Base-by-base conservation (phyloP, 2,113 vertebrate genomes). In the Rhinogobius similis region DNA sequence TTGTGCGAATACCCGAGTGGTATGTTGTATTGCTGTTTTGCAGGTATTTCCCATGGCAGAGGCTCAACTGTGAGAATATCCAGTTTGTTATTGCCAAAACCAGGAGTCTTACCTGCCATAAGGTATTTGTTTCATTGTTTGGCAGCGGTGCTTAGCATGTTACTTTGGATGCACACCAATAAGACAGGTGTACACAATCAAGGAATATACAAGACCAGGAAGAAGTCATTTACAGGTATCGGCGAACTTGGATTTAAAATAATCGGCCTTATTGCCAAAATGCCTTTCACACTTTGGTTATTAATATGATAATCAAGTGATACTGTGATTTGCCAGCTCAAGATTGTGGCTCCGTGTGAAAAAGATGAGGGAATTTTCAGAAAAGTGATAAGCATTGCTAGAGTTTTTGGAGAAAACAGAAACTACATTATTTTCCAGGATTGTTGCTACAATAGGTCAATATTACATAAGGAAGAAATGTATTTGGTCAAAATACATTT, bases 181-280 rank as follows among this genome's bases (percentile, higher is more conserved):
- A 61, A 61, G 58, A 61, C 58, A 61, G 58, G 58, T 61, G 58
- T 61, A 61, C 56, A 59, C 58, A 61, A 36, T 61, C 58, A 61
- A 36, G 29, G 29, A 36, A 61, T 61, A 36, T 61, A 61, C 58
- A 61, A 61, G 58, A 61, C 29, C 16, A 58, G 13, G 26, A 58
- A 36, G 58, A 61, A 61, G 29, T 36, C 58, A n/a, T 61, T 32
- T 36, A 36, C 58, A 36, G 29, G 18, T 36, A 61, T 36, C 58
- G 1, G 58, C 20, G 18, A 20, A 1, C 20, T 18, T 36, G 29
- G 27, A n/a, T 59, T 59, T 36, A 21, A 16, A 58, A 27, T 29
- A 10, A 20, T 58, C 14, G 13, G 1, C 55, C 9, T 58, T 29
- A 29, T 29, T 55, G 12, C 26, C 12, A 55, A 26, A 55, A 24